Evolutionary conservation across 1,140 invertebrate species (phyloP).

Genomic region (Lethocerus indicus): DNA sequence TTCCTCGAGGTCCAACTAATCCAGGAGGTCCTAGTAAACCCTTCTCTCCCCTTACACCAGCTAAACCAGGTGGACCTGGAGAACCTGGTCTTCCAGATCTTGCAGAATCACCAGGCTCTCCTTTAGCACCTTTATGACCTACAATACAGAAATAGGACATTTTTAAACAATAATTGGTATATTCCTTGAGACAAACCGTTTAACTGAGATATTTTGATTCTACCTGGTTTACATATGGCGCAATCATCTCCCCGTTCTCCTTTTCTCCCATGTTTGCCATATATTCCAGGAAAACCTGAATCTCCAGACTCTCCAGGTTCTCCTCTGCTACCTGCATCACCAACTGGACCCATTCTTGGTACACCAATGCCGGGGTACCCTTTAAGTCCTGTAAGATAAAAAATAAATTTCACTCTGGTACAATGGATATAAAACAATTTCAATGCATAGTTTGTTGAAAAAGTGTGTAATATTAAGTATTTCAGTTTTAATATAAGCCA

Average conservation of each 20-base stretch:
- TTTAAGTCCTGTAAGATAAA: slow-evolving; percentile 38
- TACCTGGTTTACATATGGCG: slow-evolving; percentile 12
- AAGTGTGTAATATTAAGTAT: neutral
- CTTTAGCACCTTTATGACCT: slow-evolving; percentile 20
- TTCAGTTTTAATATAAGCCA: too few species aligned
- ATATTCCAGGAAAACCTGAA: slow-evolving; percentile 13
- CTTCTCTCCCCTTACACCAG: slow-evolving; percentile 34
- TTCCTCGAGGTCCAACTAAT: slow-evolving; percentile 41
- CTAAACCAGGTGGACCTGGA: slow-evolving; percentile 10
- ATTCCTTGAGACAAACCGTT: neutral
- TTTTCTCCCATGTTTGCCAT: slow-evolving; percentile 28
- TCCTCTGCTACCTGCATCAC: slow-evolving; percentile 30
- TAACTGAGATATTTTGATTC: neutral
- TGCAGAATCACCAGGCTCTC: slow-evolving; percentile 4
- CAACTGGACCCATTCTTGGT: slow-evolving; percentile 24
- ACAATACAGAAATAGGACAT: neutral
- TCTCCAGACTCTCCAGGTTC: slow-evolving; percentile 24
- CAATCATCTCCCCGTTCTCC: slow-evolving; percentile 41
- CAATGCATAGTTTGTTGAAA: neutral
- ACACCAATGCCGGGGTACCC: slow-evolving; percentile 49
- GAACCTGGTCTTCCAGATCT: slow-evolving; percentile 3
- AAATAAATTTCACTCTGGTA: neutral
- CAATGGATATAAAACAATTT: neutral
- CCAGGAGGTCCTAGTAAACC: slow-evolving; percentile 34
- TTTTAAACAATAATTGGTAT: neutral